Conservation (phyloP, 2,797 vertebrate genomes). For the Tokudaia tokunoshimensis region DNA sequence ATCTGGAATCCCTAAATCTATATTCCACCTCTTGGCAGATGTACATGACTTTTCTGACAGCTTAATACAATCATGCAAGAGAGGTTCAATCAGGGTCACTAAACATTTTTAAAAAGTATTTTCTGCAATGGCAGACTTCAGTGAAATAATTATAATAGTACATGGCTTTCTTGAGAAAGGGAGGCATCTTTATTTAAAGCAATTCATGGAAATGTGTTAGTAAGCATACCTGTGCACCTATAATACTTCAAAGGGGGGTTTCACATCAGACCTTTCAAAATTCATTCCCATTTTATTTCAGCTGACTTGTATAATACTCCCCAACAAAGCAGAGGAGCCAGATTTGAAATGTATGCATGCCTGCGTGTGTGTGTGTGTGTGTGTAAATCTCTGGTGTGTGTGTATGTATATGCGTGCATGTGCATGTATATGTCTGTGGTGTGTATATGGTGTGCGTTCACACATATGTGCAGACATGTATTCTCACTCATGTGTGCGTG, state of each 20-base stretch:
- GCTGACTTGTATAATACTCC: background rate
- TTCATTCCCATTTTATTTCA: background rate
- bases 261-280: background rate
- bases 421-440: background rate
- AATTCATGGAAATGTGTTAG: slow-evolving; percentile 8
- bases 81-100: background rate
- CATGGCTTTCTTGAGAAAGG: background rate
- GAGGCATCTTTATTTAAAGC: background rate
- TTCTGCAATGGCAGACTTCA: background rate
- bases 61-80: slow-evolving; percentile 24
- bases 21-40: background rate
- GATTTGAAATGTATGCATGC: background rate
- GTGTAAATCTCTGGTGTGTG: accelerated
- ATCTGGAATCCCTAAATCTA: slow-evolving; percentile 48
- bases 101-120: slow-evolving; percentile 14
- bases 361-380: background rate
- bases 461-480: no score
- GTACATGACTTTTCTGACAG: background rate
- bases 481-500: background rate
- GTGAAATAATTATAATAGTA: background rate
- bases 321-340: background rate
- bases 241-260: background rate
- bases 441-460: no score
- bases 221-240: background rate
- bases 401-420: background rate